These are phyloP conservation scores for Ancistrus triradiatus DNA, from an alignment of 2,113 vertebrate genomes.

Conservation along the genomic window DNA sequence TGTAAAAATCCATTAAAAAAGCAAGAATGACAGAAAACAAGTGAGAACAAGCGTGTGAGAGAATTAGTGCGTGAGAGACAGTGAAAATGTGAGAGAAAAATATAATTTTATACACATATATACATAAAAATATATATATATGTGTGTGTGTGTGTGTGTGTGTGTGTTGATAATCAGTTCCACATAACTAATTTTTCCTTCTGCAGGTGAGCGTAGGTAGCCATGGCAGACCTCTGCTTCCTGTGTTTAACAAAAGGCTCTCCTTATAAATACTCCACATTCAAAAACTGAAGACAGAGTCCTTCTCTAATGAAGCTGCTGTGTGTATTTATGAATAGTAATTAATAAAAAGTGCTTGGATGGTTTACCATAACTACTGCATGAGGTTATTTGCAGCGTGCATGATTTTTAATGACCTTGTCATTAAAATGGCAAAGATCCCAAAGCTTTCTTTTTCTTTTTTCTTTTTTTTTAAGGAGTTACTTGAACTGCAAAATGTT, in stretches of 20 bases:
- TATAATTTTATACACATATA: conserved; percentile 74
- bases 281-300: conserved; percentile 84
- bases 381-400: conserved; percentile 98
- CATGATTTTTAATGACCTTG: conserved; percentile 95
- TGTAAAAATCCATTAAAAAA: conserved; percentile 96
- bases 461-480: conserved; percentile 71
- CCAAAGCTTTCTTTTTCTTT: conserved; percentile 85
- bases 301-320: conserved; percentile 98
- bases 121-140: conserved; percentile 63
- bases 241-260: conserved; percentile 89
- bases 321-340: conserved; percentile 99
- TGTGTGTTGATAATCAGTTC: conserved; percentile 85
- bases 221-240: conserved; percentile 83
- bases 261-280: conserved; percentile 95
- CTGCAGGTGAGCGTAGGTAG: conserved; percentile 86
- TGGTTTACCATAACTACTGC: conserved; percentile 99
- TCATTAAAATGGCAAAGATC: conserved; percentile 83
- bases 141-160: conserved; percentile 47
- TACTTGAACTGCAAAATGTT: conserved; percentile 52
- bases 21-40: conserved; percentile 33
- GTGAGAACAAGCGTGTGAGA: conserved; percentile 72
- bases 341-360: conserved; percentile 99
- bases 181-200: conserved; percentile 88
- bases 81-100: conserved; percentile 57
- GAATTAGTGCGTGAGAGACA: conserved; percentile 54